Percentiles rank a stretch among this genome's conserved stretches.
These are phyloP conservation scores for Acanthochromis polyacanthus DNA, from an alignment of 2,113 vertebrate species.

Conservation along the genomic window DNA sequence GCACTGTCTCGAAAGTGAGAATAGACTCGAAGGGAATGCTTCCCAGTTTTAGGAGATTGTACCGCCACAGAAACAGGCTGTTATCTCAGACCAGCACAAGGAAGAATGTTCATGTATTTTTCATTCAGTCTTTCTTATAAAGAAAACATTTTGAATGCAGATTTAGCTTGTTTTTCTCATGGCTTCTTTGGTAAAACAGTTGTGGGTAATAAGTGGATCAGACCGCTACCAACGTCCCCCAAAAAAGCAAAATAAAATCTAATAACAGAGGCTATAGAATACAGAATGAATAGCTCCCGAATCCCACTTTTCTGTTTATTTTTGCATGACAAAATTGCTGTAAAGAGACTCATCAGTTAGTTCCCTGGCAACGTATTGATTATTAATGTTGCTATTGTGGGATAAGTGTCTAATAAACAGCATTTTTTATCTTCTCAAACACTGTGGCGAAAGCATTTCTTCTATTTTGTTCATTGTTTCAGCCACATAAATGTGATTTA, in stretches of 20 bases:
- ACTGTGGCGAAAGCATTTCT: not conserved
- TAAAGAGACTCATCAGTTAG: not conserved
- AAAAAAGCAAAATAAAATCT: not conserved
- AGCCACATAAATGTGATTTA: not conserved
- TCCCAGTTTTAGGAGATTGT: not conserved
- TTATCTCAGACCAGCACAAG: not conserved
- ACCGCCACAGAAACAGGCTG: not conserved
- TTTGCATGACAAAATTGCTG: not conserved
- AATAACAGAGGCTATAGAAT: not conserved
- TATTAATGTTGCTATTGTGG: not conserved
- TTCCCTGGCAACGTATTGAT: not conserved
- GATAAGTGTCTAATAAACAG: not conserved
- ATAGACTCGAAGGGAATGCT: conserved; percentile 4
- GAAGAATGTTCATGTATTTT: not conserved
- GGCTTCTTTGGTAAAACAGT: not conserved
- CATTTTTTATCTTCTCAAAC: conserved; percentile 8
- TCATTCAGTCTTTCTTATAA: not conserved
- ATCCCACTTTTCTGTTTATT: not conserved
- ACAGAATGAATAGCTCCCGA: not conserved
- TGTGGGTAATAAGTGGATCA: not conserved
- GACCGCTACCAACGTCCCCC: not conserved
- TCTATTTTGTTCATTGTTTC: not conserved
- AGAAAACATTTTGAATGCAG: not conserved
- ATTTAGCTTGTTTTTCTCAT: not conserved
- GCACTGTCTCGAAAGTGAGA: conserved; percentile 21